Base-by-base conservation (phyloP, 2,113 vertebrate genomes). In the Helogale parvula region DNA sequence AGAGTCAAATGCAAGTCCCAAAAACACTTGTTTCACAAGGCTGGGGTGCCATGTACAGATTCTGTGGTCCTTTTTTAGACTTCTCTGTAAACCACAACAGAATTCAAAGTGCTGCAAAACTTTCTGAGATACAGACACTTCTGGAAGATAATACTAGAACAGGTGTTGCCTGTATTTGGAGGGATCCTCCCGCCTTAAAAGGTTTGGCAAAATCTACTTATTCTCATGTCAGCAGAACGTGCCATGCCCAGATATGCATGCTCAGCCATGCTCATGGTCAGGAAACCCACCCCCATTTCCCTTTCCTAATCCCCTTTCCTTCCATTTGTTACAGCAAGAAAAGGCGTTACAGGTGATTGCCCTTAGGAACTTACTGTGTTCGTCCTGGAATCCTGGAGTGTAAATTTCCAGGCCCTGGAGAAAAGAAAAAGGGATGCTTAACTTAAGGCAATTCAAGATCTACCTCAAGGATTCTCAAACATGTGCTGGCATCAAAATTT, bases 351-450 rank as follows among this genome's bases (percentile, higher is more conserved):
- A 45, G 35, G 6, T 27, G 50, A 89, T 1, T 31, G 38, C 69
- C 47, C 33, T 21, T 14, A 88, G 71, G 52, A 50, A 98, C 98
- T 99, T 98, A 99, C 99, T n/a, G 98, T 97, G 89, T 98, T 99
- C 94, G 98, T 99, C 96, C 99, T 98, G 90, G 99, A 98, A 12
- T 99, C 99, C 87, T 99, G 98, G 38, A 99, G 98, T 97, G 98
- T 99, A 97, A 99, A 98, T 95, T 99, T 99, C 99, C 99, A 99
- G 65, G 99, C 99, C 96, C 99, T 99, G 93, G 14, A 76, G 80
- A 88, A 88, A 96, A 98, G 65, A 91, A 96, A 98, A 65, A 74
- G 31, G 21, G 38, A 69, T 80, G 14, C 92, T 96, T 96, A 63
- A 77, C 41, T 33, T 47, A 60, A 91, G 5, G 65, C 16, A 88